These are phyloP conservation scores for Hirtodrosophila confusa DNA, from an alignment of 2,888 invertebrate species.

Conservation along the genomic window DNA sequence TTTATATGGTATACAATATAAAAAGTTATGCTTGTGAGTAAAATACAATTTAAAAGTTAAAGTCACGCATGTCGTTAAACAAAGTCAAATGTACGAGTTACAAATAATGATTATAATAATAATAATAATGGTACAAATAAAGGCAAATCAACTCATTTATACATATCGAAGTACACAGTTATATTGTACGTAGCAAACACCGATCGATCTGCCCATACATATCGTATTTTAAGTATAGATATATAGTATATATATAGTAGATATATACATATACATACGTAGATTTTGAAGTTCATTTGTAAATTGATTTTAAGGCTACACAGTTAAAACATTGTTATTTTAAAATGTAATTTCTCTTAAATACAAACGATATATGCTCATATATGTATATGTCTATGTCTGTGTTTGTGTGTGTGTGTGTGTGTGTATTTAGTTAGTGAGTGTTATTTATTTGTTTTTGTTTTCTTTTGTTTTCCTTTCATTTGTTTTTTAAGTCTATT, in stretches of 20 bases:
- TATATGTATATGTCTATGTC: slow-evolving; percentile 22
- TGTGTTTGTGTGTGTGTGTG: slow-evolving; percentile 28
- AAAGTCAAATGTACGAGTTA: slow-evolving; percentile 42
- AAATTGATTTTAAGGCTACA: slow-evolving; percentile 74
- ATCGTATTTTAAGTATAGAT: slow-evolving; percentile 28
- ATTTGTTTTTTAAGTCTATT: slow-evolving; percentile 64
- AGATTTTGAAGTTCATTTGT: slow-evolving; percentile 49
- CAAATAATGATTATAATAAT: slow-evolving; percentile 20
- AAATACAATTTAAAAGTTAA: slow-evolving; percentile 41
- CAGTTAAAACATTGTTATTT: slow-evolving; percentile 65
- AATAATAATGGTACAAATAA: slow-evolving; percentile 28
- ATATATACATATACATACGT: slow-evolving; percentile 26
- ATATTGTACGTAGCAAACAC: slow-evolving; percentile 54
- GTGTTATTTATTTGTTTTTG: slow-evolving; percentile 36
- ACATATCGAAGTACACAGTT: slow-evolving; percentile 31
- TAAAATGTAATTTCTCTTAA: slow-evolving; percentile 46
- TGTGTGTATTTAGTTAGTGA: slow-evolving; percentile 32
- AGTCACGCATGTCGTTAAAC: no score
- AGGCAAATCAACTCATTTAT: slow-evolving; percentile 40
- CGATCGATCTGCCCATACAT: slow-evolving; percentile 18
- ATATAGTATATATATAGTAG: slow-evolving; percentile 2
- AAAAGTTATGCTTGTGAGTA: slow-evolving; percentile 34
- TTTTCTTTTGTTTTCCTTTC: slow-evolving; percentile 32
- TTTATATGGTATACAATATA: slow-evolving; percentile 49
- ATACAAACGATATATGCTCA: slow-evolving; percentile 40